Percentiles rank a stretch among this genome's conserved stretches.
Conservation (phyloP, 2,888 invertebrate species). For the Tubulanus polymorphus region DNA sequence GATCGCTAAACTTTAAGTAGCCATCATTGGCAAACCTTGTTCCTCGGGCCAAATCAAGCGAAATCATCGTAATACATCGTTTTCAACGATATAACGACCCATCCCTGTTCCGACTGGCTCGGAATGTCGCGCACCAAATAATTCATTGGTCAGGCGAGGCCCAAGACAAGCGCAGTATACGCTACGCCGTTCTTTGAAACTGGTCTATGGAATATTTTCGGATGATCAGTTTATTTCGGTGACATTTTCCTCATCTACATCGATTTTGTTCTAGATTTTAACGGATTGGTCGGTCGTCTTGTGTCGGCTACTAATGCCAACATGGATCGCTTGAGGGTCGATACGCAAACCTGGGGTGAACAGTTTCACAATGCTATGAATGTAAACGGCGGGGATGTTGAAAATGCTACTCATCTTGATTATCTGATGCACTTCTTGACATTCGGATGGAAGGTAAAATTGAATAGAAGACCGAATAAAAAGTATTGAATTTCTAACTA, state of each 20-base stretch:
- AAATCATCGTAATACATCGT: no score
- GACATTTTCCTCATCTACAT: not conserved
- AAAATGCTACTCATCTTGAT: constrained; percentile 58
- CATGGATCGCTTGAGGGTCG: constrained; percentile 57
- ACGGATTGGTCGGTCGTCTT: constrained; percentile 58
- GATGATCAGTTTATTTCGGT: not conserved
- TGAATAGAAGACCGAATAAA: no score
- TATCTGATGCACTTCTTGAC: constrained; percentile 60
- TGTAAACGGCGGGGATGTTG: constrained; percentile 62
- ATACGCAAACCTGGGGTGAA: constrained; percentile 57
- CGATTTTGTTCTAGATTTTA: constrained; percentile 54
- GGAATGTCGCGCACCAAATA: no score
- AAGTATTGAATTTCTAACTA: no score
- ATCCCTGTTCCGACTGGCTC: no score
- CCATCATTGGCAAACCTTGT: no score
- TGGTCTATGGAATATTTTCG: not conserved
- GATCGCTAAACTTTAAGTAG: no score
- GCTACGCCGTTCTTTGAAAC: no score
- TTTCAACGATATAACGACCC: no score
- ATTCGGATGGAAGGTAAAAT: constrained; percentile 60
- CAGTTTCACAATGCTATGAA: constrained; percentile 60
- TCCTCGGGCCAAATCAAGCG: no score
- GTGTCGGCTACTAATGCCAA: constrained; percentile 59
- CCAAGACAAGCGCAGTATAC: no score
- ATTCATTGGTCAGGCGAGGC: no score